These are phyloP conservation scores for Centropus unirufus DNA, from an alignment of 2,113 vertebrate genomes.

Conservation along the genomic window DNA sequence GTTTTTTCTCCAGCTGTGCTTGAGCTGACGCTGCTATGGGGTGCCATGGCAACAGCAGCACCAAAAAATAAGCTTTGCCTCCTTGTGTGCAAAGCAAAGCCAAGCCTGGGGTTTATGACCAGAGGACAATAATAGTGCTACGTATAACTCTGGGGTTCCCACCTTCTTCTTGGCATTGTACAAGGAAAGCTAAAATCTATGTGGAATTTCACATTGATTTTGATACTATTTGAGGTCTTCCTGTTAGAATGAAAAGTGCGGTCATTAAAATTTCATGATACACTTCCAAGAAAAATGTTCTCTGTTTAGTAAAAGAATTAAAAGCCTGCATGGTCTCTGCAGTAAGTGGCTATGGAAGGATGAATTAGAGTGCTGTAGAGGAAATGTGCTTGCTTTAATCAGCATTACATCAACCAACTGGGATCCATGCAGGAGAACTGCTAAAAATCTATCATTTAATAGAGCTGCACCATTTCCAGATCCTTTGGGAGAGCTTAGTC, in stretches of 20 bases:
- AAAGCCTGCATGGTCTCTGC: constrained; percentile 20
- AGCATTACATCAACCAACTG: neutral
- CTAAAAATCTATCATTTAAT: constrained; percentile 13
- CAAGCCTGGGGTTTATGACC: neutral
- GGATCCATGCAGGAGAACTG: neutral
- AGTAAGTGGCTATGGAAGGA: neutral
- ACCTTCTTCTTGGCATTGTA: neutral
- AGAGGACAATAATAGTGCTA: neutral
- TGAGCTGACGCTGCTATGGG: neutral
- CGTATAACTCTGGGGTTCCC: accelerated
- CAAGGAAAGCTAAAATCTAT: neutral
- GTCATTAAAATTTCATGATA: constrained; percentile 29
- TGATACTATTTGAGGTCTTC: constrained; percentile 10
- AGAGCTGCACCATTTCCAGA: neutral
- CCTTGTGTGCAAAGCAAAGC: neutral
- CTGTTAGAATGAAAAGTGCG: neutral
- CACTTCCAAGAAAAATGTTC: constrained; percentile 22
- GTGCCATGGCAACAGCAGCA: neutral
- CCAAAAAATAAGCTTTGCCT: neutral
- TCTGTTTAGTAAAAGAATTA: constrained; percentile 41
- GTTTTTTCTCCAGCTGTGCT: neutral
- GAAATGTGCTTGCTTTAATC: neutral
- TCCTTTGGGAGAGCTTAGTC: neutral
- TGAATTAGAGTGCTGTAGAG: neutral
- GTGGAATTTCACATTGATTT: neutral